Base-by-base conservation (phyloP, 2,797 vertebrate species). In the Ispidina lecontei region DNA sequence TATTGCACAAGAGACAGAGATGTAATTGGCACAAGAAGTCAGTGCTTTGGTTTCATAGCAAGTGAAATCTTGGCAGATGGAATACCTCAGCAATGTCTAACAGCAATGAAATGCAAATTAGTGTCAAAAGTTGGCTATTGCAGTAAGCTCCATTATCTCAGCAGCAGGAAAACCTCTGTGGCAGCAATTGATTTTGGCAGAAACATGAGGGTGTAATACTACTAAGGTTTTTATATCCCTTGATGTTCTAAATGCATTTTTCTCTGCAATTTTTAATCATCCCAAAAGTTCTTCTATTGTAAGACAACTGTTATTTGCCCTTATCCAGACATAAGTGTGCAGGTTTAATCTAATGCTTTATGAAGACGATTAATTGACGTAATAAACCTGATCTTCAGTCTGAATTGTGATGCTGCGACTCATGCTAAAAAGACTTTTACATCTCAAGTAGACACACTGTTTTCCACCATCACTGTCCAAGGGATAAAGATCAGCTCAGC, bases 101-200 rank as follows among this genome's bases (percentile, higher is more conserved):
- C n/a, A 74, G 49, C 63, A 93, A 63, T n/a, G n/a, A 87, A 91
- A 93, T 79, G 28, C 35, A 91, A 91, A 95, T 84, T 49, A 69
- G 17, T 52, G 35, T 44, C 51, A 69, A 65, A 93, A 59, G 51
- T 8, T 81, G 82, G 44, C 29, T 44, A 39, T 69, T 15, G 29
- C 4, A 70, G 56, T 13, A 68, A 26, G 14, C 8, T 79, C n/a
- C 60, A 64, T 82, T 75, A 75, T 81, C 60, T 79, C 55, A 59
- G 16, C 1, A 1, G 54, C 4, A 73, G 51, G 37, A 87, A 90
- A 94, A 84, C 16, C 31, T 58, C 28, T 67, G 39, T 44, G 59
- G 47, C 25, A 70, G n/a, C 18, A 76, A 47, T 69, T 41, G 31
- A 54, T 90, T 88, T 77, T 88, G 58, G 70, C 46, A 62, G 58